phyloP scores from a whole-genome alignment of 1,140 invertebrate genomes.

The Drosophila repletoides region DNA sequence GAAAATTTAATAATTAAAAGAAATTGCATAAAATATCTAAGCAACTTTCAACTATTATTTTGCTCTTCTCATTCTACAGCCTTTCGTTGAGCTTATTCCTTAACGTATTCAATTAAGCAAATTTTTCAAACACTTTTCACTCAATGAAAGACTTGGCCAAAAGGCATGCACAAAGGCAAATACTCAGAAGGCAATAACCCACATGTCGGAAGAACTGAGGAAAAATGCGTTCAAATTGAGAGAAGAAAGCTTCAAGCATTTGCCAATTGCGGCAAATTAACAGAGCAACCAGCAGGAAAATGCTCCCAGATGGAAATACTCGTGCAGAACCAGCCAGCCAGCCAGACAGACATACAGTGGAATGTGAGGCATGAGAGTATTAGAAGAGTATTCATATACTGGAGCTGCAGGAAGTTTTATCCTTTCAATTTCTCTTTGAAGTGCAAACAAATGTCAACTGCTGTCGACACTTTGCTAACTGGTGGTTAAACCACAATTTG shows the following conservation, averaged over 20 bases:
- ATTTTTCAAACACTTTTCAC: slow-evolving; percentile 30
- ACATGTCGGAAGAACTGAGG: background rate
- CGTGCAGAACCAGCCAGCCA: no score
- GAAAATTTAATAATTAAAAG: no score
- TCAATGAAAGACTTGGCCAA: slow-evolving; percentile 11
- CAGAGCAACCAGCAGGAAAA: slow-evolving; percentile 15
- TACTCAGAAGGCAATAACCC: background rate
- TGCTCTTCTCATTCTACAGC: no score
- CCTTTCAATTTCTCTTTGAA: slow-evolving; percentile 13
- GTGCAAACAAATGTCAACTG: slow-evolving; percentile 39
- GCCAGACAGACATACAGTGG: no score
- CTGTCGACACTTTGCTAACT: slow-evolving; percentile 33
- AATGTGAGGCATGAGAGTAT: background rate
- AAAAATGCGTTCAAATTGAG: slow-evolving; percentile 5
- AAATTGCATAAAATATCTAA: no score
- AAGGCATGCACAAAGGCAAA: slow-evolving; percentile 15
- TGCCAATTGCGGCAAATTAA: slow-evolving; percentile 40
- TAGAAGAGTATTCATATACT: background rate
- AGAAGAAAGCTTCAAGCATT: background rate
- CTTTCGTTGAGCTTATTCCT: slow-evolving; percentile 34
- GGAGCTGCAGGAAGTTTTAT: background rate
- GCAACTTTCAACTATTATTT: no score
- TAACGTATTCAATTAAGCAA: slow-evolving; percentile 42
- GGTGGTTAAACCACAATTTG: slow-evolving; percentile 4
- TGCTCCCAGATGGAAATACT: slow-evolving; percentile 4